A percentile compares a stretch with the other conserved stretches of the same genome.
Evolutionary conservation across 2,888 invertebrate species (phyloP).

Genomic region (Ecdyonurus torrentis): DNA sequence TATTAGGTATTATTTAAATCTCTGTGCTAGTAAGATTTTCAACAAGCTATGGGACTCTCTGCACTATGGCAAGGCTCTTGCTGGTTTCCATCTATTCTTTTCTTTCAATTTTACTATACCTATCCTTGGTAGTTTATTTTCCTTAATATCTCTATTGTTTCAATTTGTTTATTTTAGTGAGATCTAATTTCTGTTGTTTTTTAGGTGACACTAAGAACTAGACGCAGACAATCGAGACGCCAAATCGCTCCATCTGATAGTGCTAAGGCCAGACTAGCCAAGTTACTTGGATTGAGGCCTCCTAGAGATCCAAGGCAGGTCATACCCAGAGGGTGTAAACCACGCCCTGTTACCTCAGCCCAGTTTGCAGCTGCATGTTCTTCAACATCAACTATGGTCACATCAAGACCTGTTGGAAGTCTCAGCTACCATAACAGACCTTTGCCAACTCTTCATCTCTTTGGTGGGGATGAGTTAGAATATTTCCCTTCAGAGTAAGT

Average conservation of each 20-base stretch:
- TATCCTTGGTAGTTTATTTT: no score
- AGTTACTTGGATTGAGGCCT: neutral
- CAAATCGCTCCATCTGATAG: neutral
- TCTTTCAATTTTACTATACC: no score
- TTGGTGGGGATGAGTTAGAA: neutral
- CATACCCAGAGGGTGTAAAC: neutral
- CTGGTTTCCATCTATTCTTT: no score
- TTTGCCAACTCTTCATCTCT: neutral
- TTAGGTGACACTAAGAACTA: neutral
- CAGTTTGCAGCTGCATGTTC: neutral
- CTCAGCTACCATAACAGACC: neutral
- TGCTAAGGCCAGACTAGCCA: neutral
- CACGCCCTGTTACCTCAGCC: neutral
- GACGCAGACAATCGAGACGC: neutral
- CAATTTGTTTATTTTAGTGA: no score
- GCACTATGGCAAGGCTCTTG: no score
- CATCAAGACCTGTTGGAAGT: neutral
- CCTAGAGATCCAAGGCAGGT: neutral
- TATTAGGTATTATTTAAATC: no score
- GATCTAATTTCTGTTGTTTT: neutral
- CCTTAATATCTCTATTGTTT: no score
- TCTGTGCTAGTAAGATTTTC: no score
- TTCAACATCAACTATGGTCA: neutral
- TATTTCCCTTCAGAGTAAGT: slow-evolving; percentile 1
- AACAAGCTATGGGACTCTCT: no score